Conservation (phyloP, 2,888 invertebrate species). For the Nomada lathburiana region DNA sequence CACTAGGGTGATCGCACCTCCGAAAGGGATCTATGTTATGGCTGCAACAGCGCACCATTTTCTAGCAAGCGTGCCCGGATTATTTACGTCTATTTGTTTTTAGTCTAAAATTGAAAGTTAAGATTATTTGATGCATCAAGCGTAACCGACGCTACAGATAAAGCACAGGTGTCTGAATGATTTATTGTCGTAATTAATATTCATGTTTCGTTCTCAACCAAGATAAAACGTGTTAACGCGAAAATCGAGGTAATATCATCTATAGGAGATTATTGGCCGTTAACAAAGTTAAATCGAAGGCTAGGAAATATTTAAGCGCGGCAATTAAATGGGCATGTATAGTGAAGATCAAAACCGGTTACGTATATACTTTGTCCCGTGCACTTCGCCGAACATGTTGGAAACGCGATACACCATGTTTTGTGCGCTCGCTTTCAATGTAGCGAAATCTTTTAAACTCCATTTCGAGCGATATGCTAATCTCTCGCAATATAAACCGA, state of each 20-base stretch:
- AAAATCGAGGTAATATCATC: background rate
- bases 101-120: background rate
- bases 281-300: conserved; percentile 16
- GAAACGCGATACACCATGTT: conserved; percentile 44
- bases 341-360: conserved; percentile 46
- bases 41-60: conserved; percentile 50
- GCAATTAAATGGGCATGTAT: conserved; percentile 35
- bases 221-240: background rate
- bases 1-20: conserved; percentile 68
- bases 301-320: conserved; percentile 22
- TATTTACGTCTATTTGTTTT: conserved; percentile 3
- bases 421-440: conserved; percentile 33
- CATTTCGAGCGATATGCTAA: conserved; percentile 47
- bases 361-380: conserved; percentile 29
- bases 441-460: conserved; percentile 41
- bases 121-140: background rate
- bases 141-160: background rate
- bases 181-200: conserved; percentile 22
- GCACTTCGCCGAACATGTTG: conserved; percentile 40
- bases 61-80: conserved; percentile 26
- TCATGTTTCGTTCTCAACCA: background rate
- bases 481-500: conserved; percentile 35
- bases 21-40: conserved; percentile 56
- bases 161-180: background rate
- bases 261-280: conserved; percentile 3